A percentile compares a stretch with the other conserved stretches of the same genome.
Conservation (phyloP, 2,113 vertebrate genomes). For the Thymallus thymallus region DNA sequence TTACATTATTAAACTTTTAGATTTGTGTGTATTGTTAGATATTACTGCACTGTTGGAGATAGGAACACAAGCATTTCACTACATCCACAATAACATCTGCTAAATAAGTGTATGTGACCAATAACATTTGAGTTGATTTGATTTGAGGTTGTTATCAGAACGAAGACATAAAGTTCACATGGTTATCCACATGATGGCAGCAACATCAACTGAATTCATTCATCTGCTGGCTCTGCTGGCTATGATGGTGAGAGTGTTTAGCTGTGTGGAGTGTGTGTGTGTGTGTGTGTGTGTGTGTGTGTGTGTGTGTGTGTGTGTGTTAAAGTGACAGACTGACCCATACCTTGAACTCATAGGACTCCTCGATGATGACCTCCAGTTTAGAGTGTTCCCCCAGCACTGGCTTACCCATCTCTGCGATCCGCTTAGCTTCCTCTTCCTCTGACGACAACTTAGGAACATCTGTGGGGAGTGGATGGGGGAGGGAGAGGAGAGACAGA, state of each 20-base stretch:
- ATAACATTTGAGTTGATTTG: too few species aligned
- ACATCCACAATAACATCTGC: too few species aligned
- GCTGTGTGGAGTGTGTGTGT: constrained; percentile 16
- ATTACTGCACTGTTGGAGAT: too few species aligned
- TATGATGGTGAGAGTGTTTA: constrained; percentile 11
- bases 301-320: background rate
- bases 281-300: constrained; percentile 12
- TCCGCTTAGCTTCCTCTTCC: constrained; percentile 92
- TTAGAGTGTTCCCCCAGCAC: constrained; percentile 90
- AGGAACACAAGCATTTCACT: too few species aligned
- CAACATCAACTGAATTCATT: constrained; percentile 20
- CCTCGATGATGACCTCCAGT: constrained; percentile 97
- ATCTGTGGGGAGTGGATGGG: constrained; percentile 70
- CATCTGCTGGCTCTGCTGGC: background rate
- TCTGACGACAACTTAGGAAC: constrained; percentile 85
- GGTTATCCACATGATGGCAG: constrained; percentile 60
- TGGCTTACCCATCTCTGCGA: constrained; percentile 98
- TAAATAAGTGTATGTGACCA: too few species aligned
- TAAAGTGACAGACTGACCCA: constrained; percentile 3
- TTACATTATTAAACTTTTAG: too few species aligned
- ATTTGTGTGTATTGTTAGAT: too few species aligned
- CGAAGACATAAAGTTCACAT: constrained; percentile 1
- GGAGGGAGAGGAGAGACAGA: background rate
- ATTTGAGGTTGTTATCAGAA: too few species aligned
- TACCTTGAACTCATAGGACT: constrained; percentile 99